These are phyloP conservation scores for Mycalesis mineus DNA, from an alignment of 2,888 invertebrate species.

Conservation along the genomic window DNA sequence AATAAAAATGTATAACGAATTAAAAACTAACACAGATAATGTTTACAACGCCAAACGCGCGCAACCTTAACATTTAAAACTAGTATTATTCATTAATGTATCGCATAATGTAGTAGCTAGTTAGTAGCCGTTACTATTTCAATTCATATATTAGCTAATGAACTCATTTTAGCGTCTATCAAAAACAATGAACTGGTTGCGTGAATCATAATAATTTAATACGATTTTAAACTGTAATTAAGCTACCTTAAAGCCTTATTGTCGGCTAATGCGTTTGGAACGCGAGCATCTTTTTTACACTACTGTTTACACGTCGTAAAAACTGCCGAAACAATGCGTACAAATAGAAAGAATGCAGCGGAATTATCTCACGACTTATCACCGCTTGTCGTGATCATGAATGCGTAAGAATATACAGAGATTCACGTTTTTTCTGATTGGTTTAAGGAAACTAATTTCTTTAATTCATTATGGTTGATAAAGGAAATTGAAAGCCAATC, in stretches of 20 bases:
- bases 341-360: slow-evolving; percentile 4
- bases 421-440: too few species aligned
- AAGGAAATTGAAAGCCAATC: too few species aligned
- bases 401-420: neutral
- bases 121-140: neutral
- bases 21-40: neutral
- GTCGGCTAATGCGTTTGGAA: neutral
- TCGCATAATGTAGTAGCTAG: neutral
- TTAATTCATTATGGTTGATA: too few species aligned
- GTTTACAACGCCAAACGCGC: neutral
- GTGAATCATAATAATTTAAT: slow-evolving; percentile 1
- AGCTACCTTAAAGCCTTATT: slow-evolving; percentile 6
- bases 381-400: neutral
- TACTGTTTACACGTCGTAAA: slow-evolving; percentile 4
- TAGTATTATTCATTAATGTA: neutral
- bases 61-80: slow-evolving; percentile 10
- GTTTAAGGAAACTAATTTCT: too few species aligned
- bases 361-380: slow-evolving; percentile 12
- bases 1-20: too few species aligned
- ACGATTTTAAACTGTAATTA: slow-evolving; percentile 3
- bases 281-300: neutral
- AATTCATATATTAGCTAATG: neutral
- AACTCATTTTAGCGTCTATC: slow-evolving; percentile 5
- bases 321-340: slow-evolving; percentile 8
- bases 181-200: slow-evolving; percentile 4